Evolutionary conservation across 2,888 invertebrate species (phyloP), one percentile per base, ranked within the genome.

Genomic region (Pseudococcus jackbeardsleyi): DNA sequence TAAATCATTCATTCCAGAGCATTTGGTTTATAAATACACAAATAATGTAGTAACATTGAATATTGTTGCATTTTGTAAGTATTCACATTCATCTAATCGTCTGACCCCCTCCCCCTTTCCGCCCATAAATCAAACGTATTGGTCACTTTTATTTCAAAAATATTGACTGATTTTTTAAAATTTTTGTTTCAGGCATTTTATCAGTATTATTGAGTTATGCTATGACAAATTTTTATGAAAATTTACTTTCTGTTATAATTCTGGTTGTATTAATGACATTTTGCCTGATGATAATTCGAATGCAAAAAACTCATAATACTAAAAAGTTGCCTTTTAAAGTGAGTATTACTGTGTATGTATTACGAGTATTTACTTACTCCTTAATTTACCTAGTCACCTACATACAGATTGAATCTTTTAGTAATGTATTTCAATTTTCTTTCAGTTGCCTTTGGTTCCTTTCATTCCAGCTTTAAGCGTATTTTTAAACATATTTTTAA

Each of bases 401-500:
- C 26, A 33, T 33, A 33, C 26, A 33, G 3, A 2, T 33, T 33
- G 26, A 33, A 33, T 33, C 3, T 33, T 33, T 33, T 33, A 33
- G 3, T 33, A 33, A 33, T 3, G 26, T 33, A 33, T 33, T 42
- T 42, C 42, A 42, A 42, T 42, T 54, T 46, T 79, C 11, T 77
- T 50, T 12, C 92, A 97, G 95, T 96, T 97, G 9, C 97, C 97
- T 0, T 92, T 95, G 22, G 96, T 97, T 0, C 98, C 97, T 2
- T 92, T 96, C 89, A 91, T 97, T 85, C 97, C 97, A 0, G 95
- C 95, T 48, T 90, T 96, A 82, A 97, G 97, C 91, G 95, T 97
- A 90, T 93, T 96, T 90, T 93, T 96, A 59, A 98, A 98, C 91
- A 93, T 97, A 88, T 96, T 96, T 91, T 92, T 98, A 39, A 97